Evolutionary conservation across 2,113 vertebrate species (phyloP).

Genomic region (Barbus barbus): DNA sequence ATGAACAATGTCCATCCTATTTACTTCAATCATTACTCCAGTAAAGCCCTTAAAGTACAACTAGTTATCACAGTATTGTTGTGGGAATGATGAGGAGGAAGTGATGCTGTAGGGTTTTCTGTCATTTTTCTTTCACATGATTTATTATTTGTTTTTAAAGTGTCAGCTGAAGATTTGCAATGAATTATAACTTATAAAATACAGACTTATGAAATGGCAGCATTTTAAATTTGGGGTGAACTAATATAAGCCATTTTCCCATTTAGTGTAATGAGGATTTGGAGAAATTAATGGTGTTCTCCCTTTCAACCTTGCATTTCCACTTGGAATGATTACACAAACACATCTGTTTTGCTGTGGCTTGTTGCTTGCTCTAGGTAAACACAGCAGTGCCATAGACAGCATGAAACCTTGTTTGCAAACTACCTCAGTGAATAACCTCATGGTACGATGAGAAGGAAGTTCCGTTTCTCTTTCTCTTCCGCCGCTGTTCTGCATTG

Average conservation of each 20-base stretch:
- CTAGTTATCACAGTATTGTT: neutral
- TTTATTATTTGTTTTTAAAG: too few relatives aligned
- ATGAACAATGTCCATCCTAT: neutral
- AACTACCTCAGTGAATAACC: constrained; percentile 21
- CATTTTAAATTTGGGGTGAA: too few relatives aligned
- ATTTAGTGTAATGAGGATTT: constrained; percentile 26
- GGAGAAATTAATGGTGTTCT: neutral
- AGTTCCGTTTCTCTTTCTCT: neutral
- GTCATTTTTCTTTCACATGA: too few relatives aligned
- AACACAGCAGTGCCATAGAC: constrained; percentile 26
- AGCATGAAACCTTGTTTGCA: constrained; percentile 8
- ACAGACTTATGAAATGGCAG: too few relatives aligned
- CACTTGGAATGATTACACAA: constrained; percentile 17
- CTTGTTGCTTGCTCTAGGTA: constrained; percentile 21
- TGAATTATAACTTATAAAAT: too few relatives aligned
- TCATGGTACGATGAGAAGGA: neutral
- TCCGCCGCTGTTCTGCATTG: neutral
- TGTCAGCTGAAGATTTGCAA: too few relatives aligned
- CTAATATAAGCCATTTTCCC: too few relatives aligned
- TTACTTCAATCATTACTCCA: neutral
- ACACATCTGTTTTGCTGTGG: constrained; percentile 24
- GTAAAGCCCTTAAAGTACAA: neutral
- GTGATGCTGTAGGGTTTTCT: neutral
- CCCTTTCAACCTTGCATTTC: constrained; percentile 15
- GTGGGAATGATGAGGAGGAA: neutral